Percentiles rank a stretch among this genome's conserved stretches.
phyloP scores from a whole-genome alignment of 92 coral and sea anemone species.

The Zoanthus gigantus region DNA sequence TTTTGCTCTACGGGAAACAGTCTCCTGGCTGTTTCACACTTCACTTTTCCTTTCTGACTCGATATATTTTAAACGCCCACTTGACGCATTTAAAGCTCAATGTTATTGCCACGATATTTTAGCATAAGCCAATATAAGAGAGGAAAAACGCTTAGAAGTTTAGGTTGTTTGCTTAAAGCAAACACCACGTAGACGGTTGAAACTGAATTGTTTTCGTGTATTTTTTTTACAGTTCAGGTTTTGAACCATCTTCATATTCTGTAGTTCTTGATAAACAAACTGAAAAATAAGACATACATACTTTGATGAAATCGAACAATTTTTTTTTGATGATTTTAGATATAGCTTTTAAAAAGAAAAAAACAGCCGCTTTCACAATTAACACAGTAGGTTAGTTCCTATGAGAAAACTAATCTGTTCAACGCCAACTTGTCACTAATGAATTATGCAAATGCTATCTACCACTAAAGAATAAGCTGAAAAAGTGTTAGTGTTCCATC shows the following conservation, averaged over 20 bases:
- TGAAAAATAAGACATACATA: background rate
- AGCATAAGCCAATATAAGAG: constrained; percentile 21
- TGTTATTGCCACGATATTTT: constrained; percentile 25
- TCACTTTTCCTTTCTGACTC: background rate
- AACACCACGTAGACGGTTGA: constrained; percentile 24
- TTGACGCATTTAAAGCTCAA: background rate
- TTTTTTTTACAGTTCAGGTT: background rate
- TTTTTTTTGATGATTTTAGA: background rate
- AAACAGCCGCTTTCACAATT: background rate
- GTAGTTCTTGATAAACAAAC: background rate
- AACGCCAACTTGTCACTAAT: background rate
- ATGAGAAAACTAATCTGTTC: constrained; percentile 16
- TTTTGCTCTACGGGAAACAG: background rate
- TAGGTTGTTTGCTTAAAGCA: constrained; percentile 15
- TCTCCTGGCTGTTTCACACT: too few relatives aligned
- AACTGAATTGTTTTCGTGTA: constrained; percentile 11
- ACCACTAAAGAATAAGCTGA: background rate
- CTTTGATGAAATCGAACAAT: background rate
- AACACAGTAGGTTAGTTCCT: background rate
- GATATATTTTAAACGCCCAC: background rate
- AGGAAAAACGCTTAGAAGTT: background rate
- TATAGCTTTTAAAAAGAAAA: background rate
- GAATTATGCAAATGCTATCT: constrained; percentile 20
- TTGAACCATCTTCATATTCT: background rate
- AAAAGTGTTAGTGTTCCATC: background rate